A percentile compares a stretch with the other conserved stretches of the same genome.
Evolutionary conservation across 2,113 vertebrate genomes (phyloP).

Genomic region (Aspiorhynchus laticeps): DNA sequence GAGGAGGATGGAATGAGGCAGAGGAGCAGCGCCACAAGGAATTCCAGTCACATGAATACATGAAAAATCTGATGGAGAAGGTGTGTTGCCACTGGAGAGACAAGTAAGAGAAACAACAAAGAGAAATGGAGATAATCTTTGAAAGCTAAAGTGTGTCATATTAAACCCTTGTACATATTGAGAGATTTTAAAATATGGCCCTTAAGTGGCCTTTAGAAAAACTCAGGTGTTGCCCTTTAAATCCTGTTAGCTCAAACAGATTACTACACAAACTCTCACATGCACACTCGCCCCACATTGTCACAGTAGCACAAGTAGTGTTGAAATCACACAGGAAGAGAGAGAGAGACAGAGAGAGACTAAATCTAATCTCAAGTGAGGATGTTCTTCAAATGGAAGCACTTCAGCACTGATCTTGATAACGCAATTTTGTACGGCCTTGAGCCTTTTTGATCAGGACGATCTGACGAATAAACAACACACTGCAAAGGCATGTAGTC

Average conservation of each 20-base stretch:
- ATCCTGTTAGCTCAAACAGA: conserved; percentile 68
- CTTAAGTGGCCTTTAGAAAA: conserved; percentile 60
- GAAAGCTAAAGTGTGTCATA: conserved; percentile 37
- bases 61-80: conserved; percentile 33
- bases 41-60: conserved; percentile 26
- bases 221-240: conserved; percentile 63
- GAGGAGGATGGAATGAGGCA: not conserved
- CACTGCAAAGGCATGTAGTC: conserved; percentile 4
- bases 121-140: not conserved
- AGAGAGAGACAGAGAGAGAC: not conserved
- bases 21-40: not conserved
- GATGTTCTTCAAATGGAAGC: conserved; percentile 34
- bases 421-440: conserved; percentile 22
- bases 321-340: conserved; percentile 22
- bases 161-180: conserved; percentile 44
- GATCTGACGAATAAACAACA: conserved; percentile 11
- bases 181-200: conserved; percentile 62
- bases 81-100: conserved; percentile 21
- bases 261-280: conserved; percentile 51
- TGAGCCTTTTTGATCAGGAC: conserved; percentile 24
- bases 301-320: conserved; percentile 21
- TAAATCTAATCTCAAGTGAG: conserved; percentile 35
- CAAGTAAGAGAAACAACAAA: conserved; percentile 6
- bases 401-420: conserved; percentile 23
- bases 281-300: not conserved